Conservation (phyloP, 2,888 invertebrate species). For the Spatulosminthurus flaviceps region DNA sequence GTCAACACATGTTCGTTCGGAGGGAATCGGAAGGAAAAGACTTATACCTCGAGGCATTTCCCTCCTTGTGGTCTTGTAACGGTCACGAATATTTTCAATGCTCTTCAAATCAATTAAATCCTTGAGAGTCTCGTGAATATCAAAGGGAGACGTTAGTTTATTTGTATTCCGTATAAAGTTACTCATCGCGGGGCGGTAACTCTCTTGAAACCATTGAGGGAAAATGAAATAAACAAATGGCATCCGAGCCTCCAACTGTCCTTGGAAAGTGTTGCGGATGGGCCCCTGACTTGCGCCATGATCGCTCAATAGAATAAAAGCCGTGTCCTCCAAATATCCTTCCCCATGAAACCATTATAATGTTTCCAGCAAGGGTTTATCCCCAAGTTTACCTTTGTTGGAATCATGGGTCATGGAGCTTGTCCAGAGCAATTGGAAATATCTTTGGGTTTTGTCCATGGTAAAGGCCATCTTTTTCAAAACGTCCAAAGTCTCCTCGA, state of each 20-base stretch:
- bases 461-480: constrained; percentile 73
- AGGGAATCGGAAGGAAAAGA: too few species aligned
- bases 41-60: too few species aligned
- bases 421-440: constrained; percentile 87
- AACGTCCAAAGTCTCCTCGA: constrained; percentile 78
- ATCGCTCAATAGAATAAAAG: constrained; percentile 81
- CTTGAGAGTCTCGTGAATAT: constrained; percentile 71
- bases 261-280: constrained; percentile 85
- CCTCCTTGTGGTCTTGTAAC: too few species aligned
- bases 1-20: too few species aligned
- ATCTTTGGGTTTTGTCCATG: constrained; percentile 69
- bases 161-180: constrained; percentile 69
- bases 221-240: constrained; percentile 80
- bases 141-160: constrained; percentile 81
- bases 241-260: constrained; percentile 81
- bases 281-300: constrained; percentile 86
- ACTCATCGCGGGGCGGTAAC: constrained; percentile 72
- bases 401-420: constrained; percentile 85
- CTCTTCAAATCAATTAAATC: too few species aligned
- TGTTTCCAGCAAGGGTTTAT: constrained; percentile 73
- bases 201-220: constrained; percentile 76
- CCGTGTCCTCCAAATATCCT: constrained; percentile 74
- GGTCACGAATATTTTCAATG: too few species aligned
- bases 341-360: constrained; percentile 70
- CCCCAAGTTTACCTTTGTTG: constrained; percentile 80